Base-by-base conservation (phyloP, 2,888 invertebrate species). In the Parapristionchus giblindavisi region DNA sequence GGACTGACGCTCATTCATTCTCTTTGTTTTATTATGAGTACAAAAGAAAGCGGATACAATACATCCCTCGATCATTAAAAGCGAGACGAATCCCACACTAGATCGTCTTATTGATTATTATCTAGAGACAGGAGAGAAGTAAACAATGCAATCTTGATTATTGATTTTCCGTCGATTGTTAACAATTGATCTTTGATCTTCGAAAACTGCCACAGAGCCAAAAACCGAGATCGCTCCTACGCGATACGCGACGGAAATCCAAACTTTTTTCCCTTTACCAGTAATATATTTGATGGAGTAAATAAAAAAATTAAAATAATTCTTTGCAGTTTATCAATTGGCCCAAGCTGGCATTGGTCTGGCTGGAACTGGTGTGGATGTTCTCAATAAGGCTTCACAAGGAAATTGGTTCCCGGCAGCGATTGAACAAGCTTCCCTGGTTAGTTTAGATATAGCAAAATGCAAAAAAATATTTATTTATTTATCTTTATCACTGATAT, bases 381-480 rank as follows among this genome's bases (percentile, higher is more conserved):
- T 73, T 3, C 34, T 73, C 14, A 73, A 73, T 24, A 73, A 73
- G 73, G 73, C 73, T 14, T 61, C 60, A 2, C 73, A 73, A 61
- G 73, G 73, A 8, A 61, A 73, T 61, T 73, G 73, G 73, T 73
- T 73, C 24, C 73, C 73, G 3, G 73, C 73, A 3, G 73, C 61
- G 27, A 73, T 73, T 21, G 73, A 73, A 21, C 73, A 73, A 32
- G 73, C 61, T 14, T 34, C 73, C 24, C 34, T 60, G 21, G 73
- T 73, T 3, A 43, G 73, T 61, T 48, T 56, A 1, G 14, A 38
- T 1, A n/a, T n/a, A n/a, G n/a, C n/a, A n/a, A n/a, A 48, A 14
- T 48, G 21, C 48, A 11, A 48, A 14, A 56, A n/a, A n/a, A 8
- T 56, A 17, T 24, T 56, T 24, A 27, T 56, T 21, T 56, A 56